Percentiles rank a stretch among this genome's conserved stretches.
These are phyloP conservation scores for Chloroclystis v-ata DNA, from an alignment of 2,888 invertebrate genomes.

Conservation along the genomic window DNA sequence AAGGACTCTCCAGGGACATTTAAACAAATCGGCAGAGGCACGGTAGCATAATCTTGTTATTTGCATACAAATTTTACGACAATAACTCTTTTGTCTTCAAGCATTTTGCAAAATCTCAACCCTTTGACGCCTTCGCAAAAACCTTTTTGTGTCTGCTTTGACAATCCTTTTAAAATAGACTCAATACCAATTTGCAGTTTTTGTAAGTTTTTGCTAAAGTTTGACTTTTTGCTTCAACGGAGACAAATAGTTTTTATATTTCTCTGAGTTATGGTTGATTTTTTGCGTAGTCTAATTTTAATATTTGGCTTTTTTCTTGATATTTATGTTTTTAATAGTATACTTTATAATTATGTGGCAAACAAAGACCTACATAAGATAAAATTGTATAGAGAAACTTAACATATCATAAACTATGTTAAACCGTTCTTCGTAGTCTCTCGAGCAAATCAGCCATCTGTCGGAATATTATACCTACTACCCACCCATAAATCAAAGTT, in stretches of 20 bases:
- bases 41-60: constrained; percentile 75
- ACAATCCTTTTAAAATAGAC: constrained; percentile 15
- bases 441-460: too few relatives aligned
- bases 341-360: too few relatives aligned
- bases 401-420: too few relatives aligned
- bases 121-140: constrained; percentile 58
- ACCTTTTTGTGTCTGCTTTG: constrained; percentile 34
- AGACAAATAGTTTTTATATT: constrained; percentile 13
- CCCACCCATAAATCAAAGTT: too few relatives aligned
- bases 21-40: constrained; percentile 43
- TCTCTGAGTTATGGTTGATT: background rate
- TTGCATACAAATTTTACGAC: constrained; percentile 69
- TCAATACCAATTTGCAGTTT: constrained; percentile 42
- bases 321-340: too few relatives aligned
- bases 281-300: too few relatives aligned
- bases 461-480: too few relatives aligned
- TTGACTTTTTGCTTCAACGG: constrained; percentile 17
- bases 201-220: constrained; percentile 28
- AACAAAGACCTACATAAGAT: too few relatives aligned
- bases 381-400: too few relatives aligned
- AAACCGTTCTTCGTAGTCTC: too few relatives aligned
- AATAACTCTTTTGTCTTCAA: constrained; percentile 54
- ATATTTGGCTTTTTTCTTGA: too few relatives aligned
- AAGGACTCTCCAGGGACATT: constrained; percentile 45
- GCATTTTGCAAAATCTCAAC: constrained; percentile 50